These are phyloP conservation scores for Crocuta crocuta DNA, from an alignment of 2,113 vertebrate species.

Conservation along the genomic window DNA sequence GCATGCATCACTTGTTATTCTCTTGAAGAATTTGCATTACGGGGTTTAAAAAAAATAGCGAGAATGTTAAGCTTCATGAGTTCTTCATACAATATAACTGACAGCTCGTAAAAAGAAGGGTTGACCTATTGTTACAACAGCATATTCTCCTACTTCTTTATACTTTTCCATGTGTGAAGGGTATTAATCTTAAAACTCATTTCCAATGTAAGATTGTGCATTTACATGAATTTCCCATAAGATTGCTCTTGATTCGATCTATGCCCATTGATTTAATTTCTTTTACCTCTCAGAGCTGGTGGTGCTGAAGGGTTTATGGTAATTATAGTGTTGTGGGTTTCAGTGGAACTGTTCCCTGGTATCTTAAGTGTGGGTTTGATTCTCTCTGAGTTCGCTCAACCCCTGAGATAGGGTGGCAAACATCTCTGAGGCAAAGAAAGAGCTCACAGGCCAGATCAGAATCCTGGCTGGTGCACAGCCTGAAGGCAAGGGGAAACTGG, in stretches of 20 bases:
- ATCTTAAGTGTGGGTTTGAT: constrained; percentile 44
- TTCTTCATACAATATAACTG: constrained; percentile 57
- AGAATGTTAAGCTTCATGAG: constrained; percentile 53
- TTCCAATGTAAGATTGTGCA: constrained; percentile 80
- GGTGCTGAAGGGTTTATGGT: constrained; percentile 79
- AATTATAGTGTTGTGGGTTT: constrained; percentile 74
- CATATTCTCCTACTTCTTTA: constrained; percentile 57
- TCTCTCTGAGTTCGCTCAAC: constrained; percentile 22
- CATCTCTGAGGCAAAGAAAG: not conserved
- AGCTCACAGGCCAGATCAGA: not conserved
- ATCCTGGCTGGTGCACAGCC: constrained; percentile 11
- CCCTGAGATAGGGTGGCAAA: not conserved
- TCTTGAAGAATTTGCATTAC: constrained; percentile 76
- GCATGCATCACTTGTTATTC: constrained; percentile 77
- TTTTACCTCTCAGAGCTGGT: constrained; percentile 73
- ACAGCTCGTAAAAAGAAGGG: constrained; percentile 49
- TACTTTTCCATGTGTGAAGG: constrained; percentile 74
- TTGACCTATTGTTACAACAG: constrained; percentile 39
- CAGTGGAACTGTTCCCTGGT: constrained; percentile 41
- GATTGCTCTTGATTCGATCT: constrained; percentile 79
- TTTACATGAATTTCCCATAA: constrained; percentile 82
- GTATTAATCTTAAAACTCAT: constrained; percentile 81
- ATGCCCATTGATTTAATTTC: constrained; percentile 80
- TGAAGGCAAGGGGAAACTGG: not conserved
- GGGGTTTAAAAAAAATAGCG: not conserved